Percentiles rank a stretch among this genome's conserved stretches.
These are phyloP conservation scores for Xiphorhynchus erythropygius DNA, from an alignment of 2,797 vertebrate species.

Conservation along the genomic window DNA sequence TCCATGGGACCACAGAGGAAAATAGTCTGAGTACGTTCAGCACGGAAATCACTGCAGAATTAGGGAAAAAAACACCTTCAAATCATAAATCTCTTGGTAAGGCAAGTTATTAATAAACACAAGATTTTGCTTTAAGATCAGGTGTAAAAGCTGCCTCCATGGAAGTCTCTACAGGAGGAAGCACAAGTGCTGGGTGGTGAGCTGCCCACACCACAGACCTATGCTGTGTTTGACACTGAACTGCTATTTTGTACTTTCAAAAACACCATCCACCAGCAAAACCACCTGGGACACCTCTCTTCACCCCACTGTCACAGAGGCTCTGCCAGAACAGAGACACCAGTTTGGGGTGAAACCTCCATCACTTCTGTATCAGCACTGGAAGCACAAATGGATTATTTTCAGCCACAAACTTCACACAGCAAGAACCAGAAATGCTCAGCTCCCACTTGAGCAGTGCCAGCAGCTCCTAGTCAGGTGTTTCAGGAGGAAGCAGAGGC, in stretches of 20 bases:
- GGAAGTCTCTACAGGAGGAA: background rate
- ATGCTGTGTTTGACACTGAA: background rate
- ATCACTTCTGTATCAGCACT: background rate
- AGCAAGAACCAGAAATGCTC: background rate
- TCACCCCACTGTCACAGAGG: background rate
- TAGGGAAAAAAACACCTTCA: background rate
- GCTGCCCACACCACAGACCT: background rate
- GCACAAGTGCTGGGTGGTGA: background rate
- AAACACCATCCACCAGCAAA: background rate
- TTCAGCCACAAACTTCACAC: background rate
- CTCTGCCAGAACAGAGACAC: background rate
- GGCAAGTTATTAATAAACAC: background rate
- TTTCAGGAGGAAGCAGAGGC: conserved; percentile 9
- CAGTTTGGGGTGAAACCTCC: background rate
- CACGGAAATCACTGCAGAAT: background rate
- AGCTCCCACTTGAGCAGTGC: background rate
- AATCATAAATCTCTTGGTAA: background rate
- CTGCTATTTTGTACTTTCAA: background rate
- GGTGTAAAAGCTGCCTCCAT: background rate
- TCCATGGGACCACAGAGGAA: background rate
- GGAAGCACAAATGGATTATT: background rate
- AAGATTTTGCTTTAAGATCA: background rate
- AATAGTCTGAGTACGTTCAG: background rate
- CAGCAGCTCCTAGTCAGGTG: background rate
- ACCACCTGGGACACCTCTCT: background rate